These are phyloP conservation scores for Australoheros facetus DNA, from an alignment of 2,797 vertebrate genomes.

Conservation along the genomic window DNA sequence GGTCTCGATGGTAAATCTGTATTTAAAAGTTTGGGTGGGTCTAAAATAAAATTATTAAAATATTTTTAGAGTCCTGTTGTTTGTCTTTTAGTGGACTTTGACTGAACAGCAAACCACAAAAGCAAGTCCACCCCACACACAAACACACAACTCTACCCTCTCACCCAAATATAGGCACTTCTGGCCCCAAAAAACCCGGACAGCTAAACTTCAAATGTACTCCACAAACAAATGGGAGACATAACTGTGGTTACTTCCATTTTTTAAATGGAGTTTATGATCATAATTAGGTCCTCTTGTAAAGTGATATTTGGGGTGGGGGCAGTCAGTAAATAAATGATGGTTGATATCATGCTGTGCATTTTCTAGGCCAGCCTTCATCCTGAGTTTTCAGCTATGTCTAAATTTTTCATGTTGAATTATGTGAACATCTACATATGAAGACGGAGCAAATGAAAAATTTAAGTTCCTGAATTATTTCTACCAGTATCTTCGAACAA, in stretches of 20 bases:
- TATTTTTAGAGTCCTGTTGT: neutral
- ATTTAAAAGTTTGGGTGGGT: neutral
- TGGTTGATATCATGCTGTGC: conserved; percentile 35
- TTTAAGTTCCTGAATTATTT: neutral
- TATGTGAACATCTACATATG: neutral
- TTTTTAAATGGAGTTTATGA: too few relatives aligned
- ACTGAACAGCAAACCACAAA: neutral
- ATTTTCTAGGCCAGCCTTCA: conserved; percentile 27
- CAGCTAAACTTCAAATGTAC: neutral
- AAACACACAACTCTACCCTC: neutral
- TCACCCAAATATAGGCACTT: neutral
- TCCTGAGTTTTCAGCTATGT: conserved; percentile 3
- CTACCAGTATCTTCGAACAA: neutral
- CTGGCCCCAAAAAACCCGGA: neutral
- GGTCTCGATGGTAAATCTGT: neutral
- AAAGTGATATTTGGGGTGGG: neutral
- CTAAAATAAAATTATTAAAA: conserved; percentile 30
- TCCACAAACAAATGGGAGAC: too few relatives aligned
- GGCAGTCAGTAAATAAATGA: conserved; percentile 46
- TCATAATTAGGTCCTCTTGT: neutral
- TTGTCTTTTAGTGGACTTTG: conserved; percentile 16
- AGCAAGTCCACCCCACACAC: neutral
- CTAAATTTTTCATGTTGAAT: conserved; percentile 38
- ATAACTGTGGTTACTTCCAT: too few relatives aligned
- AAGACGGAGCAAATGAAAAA: neutral